Base-by-base conservation (phyloP, 2,888 invertebrate genomes). In the Pandemis cinnamomeana region DNA sequence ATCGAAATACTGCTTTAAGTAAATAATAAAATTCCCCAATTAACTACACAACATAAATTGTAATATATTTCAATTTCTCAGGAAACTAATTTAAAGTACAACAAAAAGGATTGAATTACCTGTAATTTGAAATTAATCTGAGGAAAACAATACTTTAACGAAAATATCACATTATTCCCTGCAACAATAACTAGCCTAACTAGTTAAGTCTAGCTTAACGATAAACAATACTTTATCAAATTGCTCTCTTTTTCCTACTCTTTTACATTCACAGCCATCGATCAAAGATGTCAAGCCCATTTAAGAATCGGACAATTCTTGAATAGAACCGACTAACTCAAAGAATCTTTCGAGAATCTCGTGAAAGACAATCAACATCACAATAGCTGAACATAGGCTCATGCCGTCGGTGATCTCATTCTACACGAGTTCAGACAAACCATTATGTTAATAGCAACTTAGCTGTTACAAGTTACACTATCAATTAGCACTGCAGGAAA, bases 391-490 rank as follows among this genome's bases (percentile, higher is more conserved):
- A 51, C 20, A 58, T 76, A 78, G 75, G 64, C 63, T 74, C 73
- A 80, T 36, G 27, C 82, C 83, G 81, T 80, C 77, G 81, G 78
- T 84, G 84, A 84, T 82, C 83, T 85, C 84, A 84, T 63, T 41
- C 61, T 15, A 61, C 64, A 41, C 53, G 60, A 11, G 58, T 58
- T 58, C 27, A 27, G 46, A 60, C 66, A 10, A 48, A 20, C 11
- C 41, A 61, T 42, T 62, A 61, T 58, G 72, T 20, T 51, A 55
- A 63, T 44, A 44, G 20, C 48, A 53, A 46, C 48, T 63, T 63
- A 63, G 68, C 8, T 72, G 36, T 62, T 46, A 44, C 55, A 53
- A 46, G 48, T 53, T 53, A 60, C 68, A 51, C 62, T 62, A 72
- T 53, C 55, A 64, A 67, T 67, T 67, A 67, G 51, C 67, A 60